A percentile compares a stretch with the other conserved stretches of the same genome.
Conservation (phyloP, 2,888 invertebrate genomes). For the Sphinx pinastri region DNA sequence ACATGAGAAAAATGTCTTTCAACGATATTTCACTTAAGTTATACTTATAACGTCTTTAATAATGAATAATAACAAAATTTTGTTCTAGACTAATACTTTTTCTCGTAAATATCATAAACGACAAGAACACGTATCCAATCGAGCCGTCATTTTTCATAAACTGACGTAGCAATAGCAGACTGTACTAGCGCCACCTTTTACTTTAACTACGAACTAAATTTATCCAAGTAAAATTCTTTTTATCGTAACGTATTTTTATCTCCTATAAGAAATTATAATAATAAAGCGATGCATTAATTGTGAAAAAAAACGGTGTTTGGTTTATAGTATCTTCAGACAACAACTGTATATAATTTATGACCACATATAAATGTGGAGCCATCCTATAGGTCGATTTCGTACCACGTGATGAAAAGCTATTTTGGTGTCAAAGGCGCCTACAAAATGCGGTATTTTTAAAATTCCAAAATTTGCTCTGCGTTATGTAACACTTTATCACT, state of each 20-base stretch:
- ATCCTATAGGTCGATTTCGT: constrained; percentile 75
- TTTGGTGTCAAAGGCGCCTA: constrained; percentile 78
- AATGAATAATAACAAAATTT: constrained; percentile 60
- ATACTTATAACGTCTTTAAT: constrained; percentile 56
- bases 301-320: constrained; percentile 30
- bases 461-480: constrained; percentile 67
- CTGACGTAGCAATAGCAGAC: constrained; percentile 70
- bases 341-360: constrained; percentile 52
- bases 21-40: constrained; percentile 66
- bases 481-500: constrained; percentile 82
- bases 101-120: constrained; percentile 83
- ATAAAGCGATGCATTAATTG: constrained; percentile 27
- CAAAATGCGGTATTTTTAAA: constrained; percentile 85
- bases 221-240: constrained; percentile 49
- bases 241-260: constrained; percentile 31
- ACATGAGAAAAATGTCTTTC: constrained; percentile 72
- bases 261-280: constrained; percentile 30
- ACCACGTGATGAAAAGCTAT: constrained; percentile 82
- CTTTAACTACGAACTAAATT: constrained; percentile 46
- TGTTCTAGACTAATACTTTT: constrained; percentile 75
- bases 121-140: constrained; percentile 82
- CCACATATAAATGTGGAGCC: constrained; percentile 77
- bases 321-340: constrained; percentile 31
- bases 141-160: constrained; percentile 83
- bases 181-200: constrained; percentile 69